These are phyloP conservation scores for Ochotona princeps DNA, from an alignment of 2,113 vertebrate species.

Conservation along the genomic window DNA sequence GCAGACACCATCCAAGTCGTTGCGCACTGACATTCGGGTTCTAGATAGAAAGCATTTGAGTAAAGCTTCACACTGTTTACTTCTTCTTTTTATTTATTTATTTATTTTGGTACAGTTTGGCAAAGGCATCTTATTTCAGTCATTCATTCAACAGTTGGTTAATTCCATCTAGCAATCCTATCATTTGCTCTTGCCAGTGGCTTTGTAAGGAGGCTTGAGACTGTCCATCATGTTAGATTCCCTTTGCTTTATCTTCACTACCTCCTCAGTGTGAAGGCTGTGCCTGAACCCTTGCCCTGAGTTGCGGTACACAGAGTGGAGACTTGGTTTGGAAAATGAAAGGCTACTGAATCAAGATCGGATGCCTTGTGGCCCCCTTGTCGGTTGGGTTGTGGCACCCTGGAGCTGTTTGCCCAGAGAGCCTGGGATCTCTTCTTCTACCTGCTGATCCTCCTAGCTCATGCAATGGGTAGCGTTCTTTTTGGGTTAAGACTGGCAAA, in stretches of 20 bases:
- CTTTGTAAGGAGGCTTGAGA: neutral
- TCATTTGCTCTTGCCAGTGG: neutral
- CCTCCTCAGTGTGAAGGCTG: neutral
- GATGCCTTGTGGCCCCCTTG: no score
- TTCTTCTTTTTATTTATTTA: neutral
- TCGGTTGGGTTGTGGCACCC: neutral
- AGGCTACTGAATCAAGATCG: neutral
- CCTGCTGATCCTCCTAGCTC: neutral
- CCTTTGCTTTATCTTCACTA: neutral
- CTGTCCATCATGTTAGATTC: neutral
- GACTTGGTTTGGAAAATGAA: neutral
- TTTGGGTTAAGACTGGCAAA: neutral
- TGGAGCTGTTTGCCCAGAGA: neutral
- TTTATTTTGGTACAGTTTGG: neutral
- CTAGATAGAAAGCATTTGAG: neutral
- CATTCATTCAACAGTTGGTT: neutral
- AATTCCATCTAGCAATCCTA: neutral
- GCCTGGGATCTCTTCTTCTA: neutral
- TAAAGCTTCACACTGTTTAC: neutral
- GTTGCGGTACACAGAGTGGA: neutral
- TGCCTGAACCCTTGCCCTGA: neutral
- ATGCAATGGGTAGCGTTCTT: neutral
- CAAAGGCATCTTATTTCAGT: neutral
- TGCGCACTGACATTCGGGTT: neutral
- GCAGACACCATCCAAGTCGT: no score